Evolutionary conservation across 1,140 invertebrate genomes (phyloP).

Genomic region (Cyclargus thomasi): DNA sequence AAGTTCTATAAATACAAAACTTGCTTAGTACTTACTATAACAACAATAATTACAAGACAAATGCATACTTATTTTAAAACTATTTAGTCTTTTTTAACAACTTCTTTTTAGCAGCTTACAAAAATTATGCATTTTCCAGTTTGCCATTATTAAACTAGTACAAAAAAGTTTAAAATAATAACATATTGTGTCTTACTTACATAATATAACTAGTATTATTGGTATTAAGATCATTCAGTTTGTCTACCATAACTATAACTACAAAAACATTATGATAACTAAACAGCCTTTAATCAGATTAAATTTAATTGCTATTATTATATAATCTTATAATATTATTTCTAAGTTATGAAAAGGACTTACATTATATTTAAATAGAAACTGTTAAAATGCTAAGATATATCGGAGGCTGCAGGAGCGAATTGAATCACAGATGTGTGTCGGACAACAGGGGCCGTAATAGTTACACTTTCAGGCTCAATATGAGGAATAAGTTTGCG

Average conservation of each 20-base stretch:
- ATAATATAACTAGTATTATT: slow-evolving; percentile 12
- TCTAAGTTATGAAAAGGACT: slow-evolving; percentile 20
- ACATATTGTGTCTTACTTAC: not conserved
- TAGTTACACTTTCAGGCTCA: slow-evolving; percentile 25
- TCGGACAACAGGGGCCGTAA: slow-evolving; percentile 64
- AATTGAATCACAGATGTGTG: slow-evolving; percentile 89
- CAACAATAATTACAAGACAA: slow-evolving; percentile 35
- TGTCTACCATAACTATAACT: slow-evolving; percentile 30
- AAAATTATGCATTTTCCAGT: slow-evolving; percentile 25
- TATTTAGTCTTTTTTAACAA: slow-evolving; percentile 46
- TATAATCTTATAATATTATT: slow-evolving; percentile 5
- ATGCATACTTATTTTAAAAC: slow-evolving; percentile 37
- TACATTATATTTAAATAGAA: slow-evolving; percentile 3
- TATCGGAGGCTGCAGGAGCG: slow-evolving; percentile 77
- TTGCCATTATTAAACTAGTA: slow-evolving; percentile 21
- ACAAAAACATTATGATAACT: slow-evolving; percentile 33
- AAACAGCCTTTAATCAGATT: slow-evolving; percentile 44
- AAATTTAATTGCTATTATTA: slow-evolving; percentile 29
- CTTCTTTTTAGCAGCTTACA: slow-evolving; percentile 25
- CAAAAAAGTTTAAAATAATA: slow-evolving; percentile 22
- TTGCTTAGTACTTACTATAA: slow-evolving; percentile 19
- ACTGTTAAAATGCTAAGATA: slow-evolving; percentile 39
- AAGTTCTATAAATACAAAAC: slow-evolving; percentile 45
- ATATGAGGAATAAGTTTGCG: slow-evolving; percentile 82
- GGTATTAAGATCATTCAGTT: slow-evolving; percentile 23